These are phyloP conservation scores for Delphinapterus leucas DNA, from an alignment of 2,113 vertebrate species.

Conservation along the genomic window DNA sequence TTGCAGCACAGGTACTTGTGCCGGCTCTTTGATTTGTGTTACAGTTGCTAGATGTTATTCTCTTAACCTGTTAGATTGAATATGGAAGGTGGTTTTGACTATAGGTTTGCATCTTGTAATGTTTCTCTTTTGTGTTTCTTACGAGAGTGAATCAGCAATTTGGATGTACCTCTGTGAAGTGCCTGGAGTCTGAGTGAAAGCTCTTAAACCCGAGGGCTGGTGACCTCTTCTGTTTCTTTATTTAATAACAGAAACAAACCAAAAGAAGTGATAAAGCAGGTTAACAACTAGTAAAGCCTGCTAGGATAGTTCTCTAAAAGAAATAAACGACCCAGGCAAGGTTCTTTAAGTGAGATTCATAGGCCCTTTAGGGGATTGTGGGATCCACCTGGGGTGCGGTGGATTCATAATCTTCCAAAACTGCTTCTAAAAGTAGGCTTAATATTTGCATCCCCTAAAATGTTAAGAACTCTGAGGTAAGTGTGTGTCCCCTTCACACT, in stretches of 20 bases:
- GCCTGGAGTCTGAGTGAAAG: background rate
- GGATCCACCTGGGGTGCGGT: background rate
- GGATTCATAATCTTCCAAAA: background rate
- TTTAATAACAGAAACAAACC: background rate
- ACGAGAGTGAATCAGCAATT: background rate
- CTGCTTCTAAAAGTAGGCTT: background rate
- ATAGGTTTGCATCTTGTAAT: background rate
- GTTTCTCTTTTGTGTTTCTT: background rate
- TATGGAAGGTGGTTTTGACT: background rate
- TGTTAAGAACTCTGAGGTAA: slow-evolving; percentile 3
- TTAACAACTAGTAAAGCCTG: background rate
- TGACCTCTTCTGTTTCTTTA: background rate
- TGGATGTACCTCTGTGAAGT: background rate
- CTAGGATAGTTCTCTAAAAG: background rate
- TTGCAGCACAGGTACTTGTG: rapidly evolving
- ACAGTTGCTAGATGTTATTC: background rate
- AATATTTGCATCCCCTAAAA: background rate
- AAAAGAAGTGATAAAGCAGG: background rate
- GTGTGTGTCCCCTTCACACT: background rate
- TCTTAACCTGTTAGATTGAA: background rate
- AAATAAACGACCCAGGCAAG: background rate
- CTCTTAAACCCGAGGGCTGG: background rate
- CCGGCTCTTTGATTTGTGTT: background rate
- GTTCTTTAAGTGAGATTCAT: background rate
- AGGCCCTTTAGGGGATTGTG: background rate